phyloP scores from a whole-genome alignment of 2,113 vertebrate species.

The Antigone vipio region DNA sequence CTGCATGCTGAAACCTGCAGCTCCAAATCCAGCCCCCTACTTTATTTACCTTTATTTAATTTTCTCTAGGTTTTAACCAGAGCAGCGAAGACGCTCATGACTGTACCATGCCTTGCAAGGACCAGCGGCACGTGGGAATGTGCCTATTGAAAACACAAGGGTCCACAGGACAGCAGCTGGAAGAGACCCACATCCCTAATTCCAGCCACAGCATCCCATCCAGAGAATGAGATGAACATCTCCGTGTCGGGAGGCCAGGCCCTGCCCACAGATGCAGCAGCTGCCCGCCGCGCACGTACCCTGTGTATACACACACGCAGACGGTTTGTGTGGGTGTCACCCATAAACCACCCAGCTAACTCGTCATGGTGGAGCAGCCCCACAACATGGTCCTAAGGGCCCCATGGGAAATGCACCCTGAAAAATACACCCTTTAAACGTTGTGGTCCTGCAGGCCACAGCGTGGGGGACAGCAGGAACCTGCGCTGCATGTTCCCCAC shows the following conservation, averaged over 20 bases:
- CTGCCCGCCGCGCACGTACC: rapidly evolving
- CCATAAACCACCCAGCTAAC: background rate
- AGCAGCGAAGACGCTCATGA: background rate
- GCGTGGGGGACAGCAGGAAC: background rate
- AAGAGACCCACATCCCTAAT: background rate
- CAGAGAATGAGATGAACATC: background rate
- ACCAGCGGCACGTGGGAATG: rapidly evolving
- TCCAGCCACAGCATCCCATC: background rate
- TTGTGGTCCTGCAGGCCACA: background rate
- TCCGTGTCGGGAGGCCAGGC: rapidly evolving
- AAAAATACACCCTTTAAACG: background rate
- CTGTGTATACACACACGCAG: background rate
- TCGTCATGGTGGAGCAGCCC: background rate
- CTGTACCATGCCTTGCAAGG: background rate
- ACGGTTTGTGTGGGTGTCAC: background rate
- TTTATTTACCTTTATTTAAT: background rate
- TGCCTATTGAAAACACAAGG: background rate
- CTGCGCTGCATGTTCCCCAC: background rate
- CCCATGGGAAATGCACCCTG: background rate
- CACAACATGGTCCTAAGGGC: background rate
- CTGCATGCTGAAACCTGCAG: background rate
- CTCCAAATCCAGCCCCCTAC: background rate
- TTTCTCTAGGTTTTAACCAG: background rate
- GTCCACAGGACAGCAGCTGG: background rate
- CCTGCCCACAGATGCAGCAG: background rate